Percentiles rank a stretch among this genome's conserved stretches.
Evolutionary conservation across 2,113 vertebrate genomes (phyloP).

Genomic region (cat (Felis catus)): DNA sequence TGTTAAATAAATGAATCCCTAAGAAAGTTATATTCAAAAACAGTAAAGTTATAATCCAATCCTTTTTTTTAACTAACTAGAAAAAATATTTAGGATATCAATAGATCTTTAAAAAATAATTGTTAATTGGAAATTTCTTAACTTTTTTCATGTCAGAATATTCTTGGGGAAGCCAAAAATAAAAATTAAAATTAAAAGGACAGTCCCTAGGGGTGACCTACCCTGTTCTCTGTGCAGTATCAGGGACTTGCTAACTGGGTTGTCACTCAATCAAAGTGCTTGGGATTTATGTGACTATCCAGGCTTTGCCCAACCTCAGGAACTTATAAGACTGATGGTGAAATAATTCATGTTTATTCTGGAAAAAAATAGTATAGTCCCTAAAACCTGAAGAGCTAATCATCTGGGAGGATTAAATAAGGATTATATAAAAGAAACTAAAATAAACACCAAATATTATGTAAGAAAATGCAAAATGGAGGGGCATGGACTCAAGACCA

Average conservation of each 20-base stretch:
- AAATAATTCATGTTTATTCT: constrained; percentile 73
- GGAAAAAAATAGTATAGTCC: neutral
- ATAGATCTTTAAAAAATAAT: neutral
- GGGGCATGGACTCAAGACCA: neutral
- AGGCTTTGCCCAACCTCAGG: constrained; percentile 1
- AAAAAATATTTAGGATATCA: neutral
- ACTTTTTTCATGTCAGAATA: neutral
- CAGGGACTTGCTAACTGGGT: constrained; percentile 35
- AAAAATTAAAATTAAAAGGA: neutral
- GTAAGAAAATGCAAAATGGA: neutral
- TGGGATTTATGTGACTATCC: constrained; percentile 38
- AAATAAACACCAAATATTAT: neutral
- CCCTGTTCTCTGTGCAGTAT: constrained; percentile 4
- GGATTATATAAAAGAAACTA: neutral
- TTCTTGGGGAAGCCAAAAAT: neutral
- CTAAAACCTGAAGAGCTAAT: neutral
- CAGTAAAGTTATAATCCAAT: neutral
- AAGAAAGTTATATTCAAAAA: neutral
- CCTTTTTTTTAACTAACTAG: neutral
- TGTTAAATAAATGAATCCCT: neutral
- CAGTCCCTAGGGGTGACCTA: neutral
- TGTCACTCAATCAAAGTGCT: neutral
- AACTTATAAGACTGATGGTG: constrained; percentile 41
- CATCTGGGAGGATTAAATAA: neutral
- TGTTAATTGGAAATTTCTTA: constrained; percentile 17